phyloP scores from a whole-genome alignment of 2,113 vertebrate genomes.

The Typhlomys cinereus region DNA sequence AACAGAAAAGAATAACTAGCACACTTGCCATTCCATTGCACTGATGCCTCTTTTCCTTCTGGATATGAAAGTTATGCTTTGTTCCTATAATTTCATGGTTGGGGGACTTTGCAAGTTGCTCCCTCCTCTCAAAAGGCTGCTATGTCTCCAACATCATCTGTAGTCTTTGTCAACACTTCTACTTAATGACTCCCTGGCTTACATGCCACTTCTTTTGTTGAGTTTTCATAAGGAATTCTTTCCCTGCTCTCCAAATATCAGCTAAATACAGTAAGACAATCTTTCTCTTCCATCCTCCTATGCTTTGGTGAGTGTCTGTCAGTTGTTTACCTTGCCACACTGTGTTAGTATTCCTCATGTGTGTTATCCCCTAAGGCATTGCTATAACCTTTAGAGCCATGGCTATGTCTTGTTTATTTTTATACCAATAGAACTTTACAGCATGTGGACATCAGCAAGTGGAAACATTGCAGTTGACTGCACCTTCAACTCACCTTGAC shows the following conservation, averaged over 20 bases:
- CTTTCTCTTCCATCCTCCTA: neutral
- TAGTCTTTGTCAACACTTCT: neutral
- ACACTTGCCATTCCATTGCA: no score
- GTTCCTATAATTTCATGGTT: neutral
- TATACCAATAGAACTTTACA: constrained; percentile 10
- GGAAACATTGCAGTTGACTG: neutral
- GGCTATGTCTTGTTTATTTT: constrained; percentile 23
- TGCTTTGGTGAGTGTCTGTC: neutral
- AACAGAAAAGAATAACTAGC: no score
- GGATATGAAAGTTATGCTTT: neutral
- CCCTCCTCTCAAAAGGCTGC: neutral
- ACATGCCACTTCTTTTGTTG: neutral
- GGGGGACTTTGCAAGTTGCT: neutral
- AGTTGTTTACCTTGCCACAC: neutral
- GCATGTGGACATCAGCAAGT: neutral
- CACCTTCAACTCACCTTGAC: constrained; percentile 42
- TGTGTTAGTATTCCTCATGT: neutral
- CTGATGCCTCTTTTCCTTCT: neutral
- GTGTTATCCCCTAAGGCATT: neutral
- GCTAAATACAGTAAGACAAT: neutral
- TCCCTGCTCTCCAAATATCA: neutral
- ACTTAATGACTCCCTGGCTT: constrained; percentile 26
- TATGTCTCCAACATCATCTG: neutral
- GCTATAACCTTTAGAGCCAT: neutral
- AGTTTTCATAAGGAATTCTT: neutral